Percentiles rank a stretch among this genome's conserved stretches.
These are phyloP conservation scores for Thymallus thymallus DNA, from an alignment of 2,113 vertebrate genomes.

Conservation along the genomic window DNA sequence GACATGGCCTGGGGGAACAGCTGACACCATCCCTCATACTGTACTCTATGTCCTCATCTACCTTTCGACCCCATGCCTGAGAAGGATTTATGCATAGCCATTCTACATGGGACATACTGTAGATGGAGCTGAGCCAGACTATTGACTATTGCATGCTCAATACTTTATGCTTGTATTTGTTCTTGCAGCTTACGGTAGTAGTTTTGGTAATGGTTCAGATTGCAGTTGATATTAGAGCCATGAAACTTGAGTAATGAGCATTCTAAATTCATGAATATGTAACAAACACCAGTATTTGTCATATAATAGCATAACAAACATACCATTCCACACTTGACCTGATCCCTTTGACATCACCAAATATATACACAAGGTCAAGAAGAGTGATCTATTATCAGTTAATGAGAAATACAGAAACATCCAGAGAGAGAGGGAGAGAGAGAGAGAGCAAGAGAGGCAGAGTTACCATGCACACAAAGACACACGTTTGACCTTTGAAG, in stretches of 20 bases:
- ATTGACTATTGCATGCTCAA: neutral
- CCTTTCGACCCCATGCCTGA: slow-evolving; percentile 47
- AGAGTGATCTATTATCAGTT: slow-evolving; percentile 74
- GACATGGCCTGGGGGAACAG: slow-evolving; percentile 50
- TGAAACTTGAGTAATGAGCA: no score
- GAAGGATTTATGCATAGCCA: slow-evolving; percentile 49
- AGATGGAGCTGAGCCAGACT: neutral
- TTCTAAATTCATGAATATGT: no score
- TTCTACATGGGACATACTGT: slow-evolving; percentile 12
- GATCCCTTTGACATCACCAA: slow-evolving; percentile 66
- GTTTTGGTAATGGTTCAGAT: neutral
- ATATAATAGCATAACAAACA: no score
- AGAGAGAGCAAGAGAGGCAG: slow-evolving; percentile 26
- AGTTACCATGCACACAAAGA: slow-evolving; percentile 61
- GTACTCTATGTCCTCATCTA: slow-evolving; percentile 67
- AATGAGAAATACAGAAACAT: slow-evolving; percentile 72
- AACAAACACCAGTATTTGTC: no score
- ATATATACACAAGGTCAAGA: slow-evolving; percentile 70
- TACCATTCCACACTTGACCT: slow-evolving; percentile 26
- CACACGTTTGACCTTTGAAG: slow-evolving; percentile 69
- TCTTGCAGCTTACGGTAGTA: neutral
- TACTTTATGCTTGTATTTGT: neutral
- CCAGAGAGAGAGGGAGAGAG: slow-evolving; percentile 42
- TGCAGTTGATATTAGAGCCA: slow-evolving; percentile 1
- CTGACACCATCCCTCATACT: slow-evolving; percentile 68